A percentile compares a stretch with the other conserved stretches of the same genome.
Conservation (phyloP, 2,113 vertebrate species). For the Odocoileus hemionus region DNA sequence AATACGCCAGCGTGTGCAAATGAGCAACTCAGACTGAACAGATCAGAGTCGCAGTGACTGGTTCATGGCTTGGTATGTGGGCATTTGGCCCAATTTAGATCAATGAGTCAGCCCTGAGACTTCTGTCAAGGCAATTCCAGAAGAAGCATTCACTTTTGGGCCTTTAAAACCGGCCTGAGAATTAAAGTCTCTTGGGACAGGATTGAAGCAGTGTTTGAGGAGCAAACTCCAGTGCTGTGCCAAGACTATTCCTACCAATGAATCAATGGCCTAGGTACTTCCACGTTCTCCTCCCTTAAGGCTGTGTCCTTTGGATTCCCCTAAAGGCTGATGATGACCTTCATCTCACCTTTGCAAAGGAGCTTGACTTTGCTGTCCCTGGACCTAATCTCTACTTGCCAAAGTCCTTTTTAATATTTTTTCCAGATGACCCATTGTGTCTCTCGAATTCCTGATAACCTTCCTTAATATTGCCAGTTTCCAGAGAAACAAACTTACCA, state of each 20-base stretch:
- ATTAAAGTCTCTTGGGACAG: not conserved
- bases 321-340: not conserved
- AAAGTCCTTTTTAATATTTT: not conserved
- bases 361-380: not conserved
- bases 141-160: not conserved
- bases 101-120: not conserved
- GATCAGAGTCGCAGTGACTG: not conserved
- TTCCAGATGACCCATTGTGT: not conserved
- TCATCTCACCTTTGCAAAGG: not conserved
- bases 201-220: not conserved
- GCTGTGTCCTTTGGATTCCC: not conserved
- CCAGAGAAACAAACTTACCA: not conserved
- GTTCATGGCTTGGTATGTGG: not conserved
- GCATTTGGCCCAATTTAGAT: not conserved
- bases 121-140: not conserved
- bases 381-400: not conserved
- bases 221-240: not conserved
- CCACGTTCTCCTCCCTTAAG: not conserved
- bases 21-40: not conserved
- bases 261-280: not conserved
- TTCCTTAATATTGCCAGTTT: not conserved
- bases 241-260: not conserved
- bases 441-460: not conserved
- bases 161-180: not conserved
- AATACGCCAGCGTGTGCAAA: not conserved